Base-by-base conservation (phyloP, 2,888 invertebrate species). In the Pheosia tremula region DNA sequence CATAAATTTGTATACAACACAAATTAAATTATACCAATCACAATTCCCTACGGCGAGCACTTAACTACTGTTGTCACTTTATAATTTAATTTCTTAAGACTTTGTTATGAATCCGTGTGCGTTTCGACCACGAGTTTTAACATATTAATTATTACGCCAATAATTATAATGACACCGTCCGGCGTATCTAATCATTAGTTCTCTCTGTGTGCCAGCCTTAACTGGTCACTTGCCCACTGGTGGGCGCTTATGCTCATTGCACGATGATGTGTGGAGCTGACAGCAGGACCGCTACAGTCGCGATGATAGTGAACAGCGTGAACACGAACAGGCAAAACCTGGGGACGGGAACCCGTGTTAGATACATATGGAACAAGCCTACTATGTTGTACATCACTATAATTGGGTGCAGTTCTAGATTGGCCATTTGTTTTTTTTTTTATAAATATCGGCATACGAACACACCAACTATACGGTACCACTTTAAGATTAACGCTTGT, bases 221-320 rank as follows among this genome's bases (percentile, higher is more conserved):
- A 8, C 43, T 36, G 24, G 56, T 45, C 38, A 41, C 37, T 10
- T 11, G 59, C 41, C 43, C 43, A 43, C 43, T 57, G 57, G 64
- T 47, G 56, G 56, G 43, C 56, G 43, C n/a, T 56, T 56, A 56
- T 45, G 66, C 77, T 91, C 95, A 98, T 95, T 98, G 98, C 91
- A 98, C 98, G 91, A 98, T 98, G 90, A 98, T 98, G 94, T 98
- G 98, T 76, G 98, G 98, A 84, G 98, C 98, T 77, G 97, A 97
- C 79, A 97, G 95, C 82, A 98, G 95, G 88, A 98, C 98, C 77
- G 98, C 97, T 82, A 98, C 97, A 79, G 98, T 98, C 80, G 98
- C 98, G 87, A 98, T 96, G 90, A 98, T 96, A 84, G 98, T 98
- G 95, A 98, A 98, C 90, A 98, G 94, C 70, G 98, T 98, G 95